phyloP scores from a whole-genome alignment of 2,797 vertebrate species.

The Mormyrops attenuatus region DNA sequence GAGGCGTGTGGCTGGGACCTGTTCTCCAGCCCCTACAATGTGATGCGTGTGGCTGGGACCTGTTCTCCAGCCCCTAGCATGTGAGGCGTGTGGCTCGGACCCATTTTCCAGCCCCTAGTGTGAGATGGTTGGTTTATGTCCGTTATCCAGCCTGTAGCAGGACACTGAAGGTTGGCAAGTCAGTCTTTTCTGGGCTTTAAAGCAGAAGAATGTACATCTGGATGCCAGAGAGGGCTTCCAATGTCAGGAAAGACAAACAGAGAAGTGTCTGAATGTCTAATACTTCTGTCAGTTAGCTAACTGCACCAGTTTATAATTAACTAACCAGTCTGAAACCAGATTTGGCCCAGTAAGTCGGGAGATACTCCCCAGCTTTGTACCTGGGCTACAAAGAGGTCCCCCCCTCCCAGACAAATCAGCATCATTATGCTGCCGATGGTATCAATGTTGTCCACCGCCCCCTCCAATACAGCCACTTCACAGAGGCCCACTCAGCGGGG shows the following conservation, averaged over 20 bases:
- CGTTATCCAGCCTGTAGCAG: not conserved
- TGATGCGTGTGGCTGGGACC: no score
- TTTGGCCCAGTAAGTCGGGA: not conserved
- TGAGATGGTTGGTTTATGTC: not conserved
- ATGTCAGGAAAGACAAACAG: not conserved
- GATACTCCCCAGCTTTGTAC: not conserved
- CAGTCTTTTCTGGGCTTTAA: not conserved
- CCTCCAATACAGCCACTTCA: constrained; percentile 28
- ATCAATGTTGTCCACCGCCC: not conserved
- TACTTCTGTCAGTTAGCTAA: not conserved
- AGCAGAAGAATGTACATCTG: not conserved
- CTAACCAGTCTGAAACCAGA: not conserved
- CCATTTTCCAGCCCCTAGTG: not conserved
- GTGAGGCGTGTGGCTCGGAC: no score
- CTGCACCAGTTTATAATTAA: not conserved
- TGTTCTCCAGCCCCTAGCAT: no score
- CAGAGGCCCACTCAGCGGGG: constrained; percentile 4
- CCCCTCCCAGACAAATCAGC: constrained; percentile 6
- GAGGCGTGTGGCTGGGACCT: no score
- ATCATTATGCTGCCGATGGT: constrained; percentile 10
- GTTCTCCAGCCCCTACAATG: no score
- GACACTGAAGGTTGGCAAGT: not conserved
- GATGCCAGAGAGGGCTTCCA: not conserved
- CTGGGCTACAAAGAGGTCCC: not conserved
- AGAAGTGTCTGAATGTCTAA: not conserved